These are phyloP conservation scores for Cloeon dipterum DNA, from an alignment of 2,888 invertebrate species.

Conservation along the genomic window DNA sequence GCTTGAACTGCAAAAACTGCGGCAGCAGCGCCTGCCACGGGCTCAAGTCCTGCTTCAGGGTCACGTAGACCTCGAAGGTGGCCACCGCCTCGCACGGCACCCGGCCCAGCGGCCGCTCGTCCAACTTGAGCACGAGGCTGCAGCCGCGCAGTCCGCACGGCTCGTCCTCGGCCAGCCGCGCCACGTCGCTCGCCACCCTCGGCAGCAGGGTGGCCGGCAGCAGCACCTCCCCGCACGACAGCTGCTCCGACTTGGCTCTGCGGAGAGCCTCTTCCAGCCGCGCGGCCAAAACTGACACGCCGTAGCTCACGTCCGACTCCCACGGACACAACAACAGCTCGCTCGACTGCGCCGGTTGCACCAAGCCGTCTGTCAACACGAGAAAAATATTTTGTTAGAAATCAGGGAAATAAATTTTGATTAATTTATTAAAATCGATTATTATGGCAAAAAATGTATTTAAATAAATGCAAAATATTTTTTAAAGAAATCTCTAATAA, in stretches of 20 bases:
- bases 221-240: conserved; percentile 65
- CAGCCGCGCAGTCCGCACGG: conserved; percentile 67
- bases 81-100: too few relatives aligned
- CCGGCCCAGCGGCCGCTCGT: too few relatives aligned
- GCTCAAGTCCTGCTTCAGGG: conserved; percentile 63
- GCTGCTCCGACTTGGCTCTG: conserved; percentile 54
- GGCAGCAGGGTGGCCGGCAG: conserved; percentile 62
- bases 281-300: conserved; percentile 37
- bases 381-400: too few relatives aligned
- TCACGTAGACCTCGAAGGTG: conserved; percentile 76
- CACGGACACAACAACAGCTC: too few relatives aligned
- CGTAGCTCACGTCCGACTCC: conserved; percentile 11
- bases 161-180: conserved; percentile 66
- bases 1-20: conserved; percentile 79
- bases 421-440: too few relatives aligned
- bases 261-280: conserved; percentile 56
- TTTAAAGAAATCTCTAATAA: too few relatives aligned
- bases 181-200: conserved; percentile 53
- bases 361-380: too few relatives aligned
- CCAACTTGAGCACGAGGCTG: too few relatives aligned
- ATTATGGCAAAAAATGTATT: too few relatives aligned
- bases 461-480: too few relatives aligned
- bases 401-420: too few relatives aligned
- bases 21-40: conserved; percentile 73
- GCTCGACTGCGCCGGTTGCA: too few relatives aligned